Evolutionary conservation across 2,113 vertebrate genomes (phyloP).

Genomic region (Xiphias gladius): DNA sequence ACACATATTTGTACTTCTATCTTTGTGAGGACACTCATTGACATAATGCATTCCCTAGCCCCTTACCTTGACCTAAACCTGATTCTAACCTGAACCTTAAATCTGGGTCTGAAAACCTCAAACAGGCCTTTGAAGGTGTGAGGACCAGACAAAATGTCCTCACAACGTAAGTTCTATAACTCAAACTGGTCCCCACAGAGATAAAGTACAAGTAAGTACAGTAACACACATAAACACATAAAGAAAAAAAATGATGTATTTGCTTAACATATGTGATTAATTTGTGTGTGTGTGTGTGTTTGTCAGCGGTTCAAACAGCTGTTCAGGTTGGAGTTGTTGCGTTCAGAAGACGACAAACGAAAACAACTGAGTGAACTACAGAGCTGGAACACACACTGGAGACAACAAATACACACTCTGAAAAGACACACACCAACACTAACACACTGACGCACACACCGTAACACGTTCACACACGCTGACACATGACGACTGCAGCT

Average conservation of each 20-base stretch:
- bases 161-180: no score
- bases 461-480: neutral
- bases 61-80: no score
- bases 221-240: no score
- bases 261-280: neutral
- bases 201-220: no score
- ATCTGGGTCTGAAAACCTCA: no score
- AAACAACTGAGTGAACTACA: constrained; percentile 50
- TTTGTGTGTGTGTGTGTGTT: neutral
- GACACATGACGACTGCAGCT: neutral
- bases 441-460: neutral
- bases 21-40: no score
- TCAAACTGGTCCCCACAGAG: no score
- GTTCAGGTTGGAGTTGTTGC: constrained; percentile 1
- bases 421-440: neutral
- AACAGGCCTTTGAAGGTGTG: no score
- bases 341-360: constrained; percentile 36
- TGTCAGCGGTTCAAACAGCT: constrained; percentile 60
- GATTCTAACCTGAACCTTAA: no score
- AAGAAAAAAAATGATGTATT: neutral
- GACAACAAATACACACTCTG: constrained; percentile 47
- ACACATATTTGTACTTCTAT: neutral
- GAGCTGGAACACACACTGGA: constrained; percentile 68
- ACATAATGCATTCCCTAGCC: no score
- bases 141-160: no score